Base-by-base conservation (phyloP, 2,113 vertebrate genomes). In the Rallus limicola region DNA sequence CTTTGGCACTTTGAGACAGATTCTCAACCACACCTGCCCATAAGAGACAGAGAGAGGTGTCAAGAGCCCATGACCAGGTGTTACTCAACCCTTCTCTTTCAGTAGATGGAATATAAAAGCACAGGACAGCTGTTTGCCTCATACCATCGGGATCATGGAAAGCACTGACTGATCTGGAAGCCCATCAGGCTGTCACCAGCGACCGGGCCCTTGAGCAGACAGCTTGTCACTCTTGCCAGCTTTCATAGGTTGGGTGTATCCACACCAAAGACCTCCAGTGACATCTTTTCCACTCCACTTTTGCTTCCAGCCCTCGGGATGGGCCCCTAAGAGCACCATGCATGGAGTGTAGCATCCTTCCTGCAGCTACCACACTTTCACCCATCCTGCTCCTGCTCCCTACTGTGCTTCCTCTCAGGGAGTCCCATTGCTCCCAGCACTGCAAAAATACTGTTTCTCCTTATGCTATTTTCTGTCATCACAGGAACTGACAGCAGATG, bases 191-290 rank as follows among this genome's bases (percentile, higher is more conserved):
- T 68, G 10, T n/a, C 23, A 18, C 10, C 56, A 79, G 44, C n/a
- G 50, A 75, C 0, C 1, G 28, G 23, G 3, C 21, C 7, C 34
- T 46, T 3, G 0, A 46, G n/a, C 24, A 13, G 20, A 24, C 50
- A 70, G 12, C 33, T 10, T 6, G 28, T 63, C 28, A 15, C 25
- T 74, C 33, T 33, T 44, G 17, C 25, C 80, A 88, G 6, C 34
- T 82, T 58, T 60, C 24, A 63, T 11, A 76, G 15, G 1, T 14
- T 52, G 21, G 16, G 19, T 82, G 70, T 85, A 13, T 18, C 21
- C 53, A 69, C 50, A 31, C 11, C 33, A 58, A 40, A n/a, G 18
- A n/a, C 33, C 17, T 70, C 53, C 16, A 18, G 9, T 25, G 70
- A 52, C 77, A 92, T 16, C 2, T 4, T 60, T 55, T 15, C 21